phyloP scores from a whole-genome alignment of 1,140 invertebrate species.

The Drosophila varians region DNA sequence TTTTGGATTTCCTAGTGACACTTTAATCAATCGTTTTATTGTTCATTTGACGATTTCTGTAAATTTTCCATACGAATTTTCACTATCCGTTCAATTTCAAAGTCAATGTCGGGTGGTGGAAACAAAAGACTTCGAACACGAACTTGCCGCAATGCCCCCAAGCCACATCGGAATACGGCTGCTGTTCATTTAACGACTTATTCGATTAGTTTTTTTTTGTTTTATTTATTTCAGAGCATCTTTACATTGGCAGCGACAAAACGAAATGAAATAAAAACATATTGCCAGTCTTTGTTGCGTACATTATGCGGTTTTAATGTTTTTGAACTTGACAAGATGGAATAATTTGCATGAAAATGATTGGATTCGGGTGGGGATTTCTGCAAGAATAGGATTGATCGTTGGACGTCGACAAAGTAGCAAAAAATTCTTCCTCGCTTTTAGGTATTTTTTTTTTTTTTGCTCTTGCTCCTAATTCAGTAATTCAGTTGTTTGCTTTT shows the following conservation, averaged over 20 bases:
- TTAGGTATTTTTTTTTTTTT: conserved; percentile 9
- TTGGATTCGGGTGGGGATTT: conserved; percentile 35
- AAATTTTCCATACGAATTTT: conserved; percentile 53
- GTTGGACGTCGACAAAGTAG: neutral
- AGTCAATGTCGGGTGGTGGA: conserved; percentile 56
- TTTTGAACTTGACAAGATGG: conserved; percentile 74
- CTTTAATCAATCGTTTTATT: conserved; percentile 31
- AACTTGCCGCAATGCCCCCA: conserved; percentile 43
- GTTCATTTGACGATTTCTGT: conserved; percentile 23
- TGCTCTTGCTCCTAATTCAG: conserved; percentile 20
- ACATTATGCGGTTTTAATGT: conserved; percentile 70
- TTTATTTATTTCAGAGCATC: conserved; percentile 25
- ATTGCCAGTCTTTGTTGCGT: conserved; percentile 14
- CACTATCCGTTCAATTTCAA: conserved; percentile 42
- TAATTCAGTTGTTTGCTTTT: conserved; percentile 23
- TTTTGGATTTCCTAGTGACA: neutral
- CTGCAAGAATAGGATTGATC: conserved; percentile 56
- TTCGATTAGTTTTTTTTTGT: conserved; percentile 54
- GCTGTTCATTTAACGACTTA: conserved; percentile 61
- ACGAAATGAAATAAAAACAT: conserved; percentile 14
- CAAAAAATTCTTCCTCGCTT: conserved; percentile 46
- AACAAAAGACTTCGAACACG: conserved; percentile 77
- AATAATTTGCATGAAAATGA: conserved; percentile 73
- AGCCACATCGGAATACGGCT: conserved; percentile 14
- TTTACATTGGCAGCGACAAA: conserved; percentile 50